Evolutionary conservation across 2,888 invertebrate genomes (phyloP).

Genomic region (Eupithecia pulchellata): DNA sequence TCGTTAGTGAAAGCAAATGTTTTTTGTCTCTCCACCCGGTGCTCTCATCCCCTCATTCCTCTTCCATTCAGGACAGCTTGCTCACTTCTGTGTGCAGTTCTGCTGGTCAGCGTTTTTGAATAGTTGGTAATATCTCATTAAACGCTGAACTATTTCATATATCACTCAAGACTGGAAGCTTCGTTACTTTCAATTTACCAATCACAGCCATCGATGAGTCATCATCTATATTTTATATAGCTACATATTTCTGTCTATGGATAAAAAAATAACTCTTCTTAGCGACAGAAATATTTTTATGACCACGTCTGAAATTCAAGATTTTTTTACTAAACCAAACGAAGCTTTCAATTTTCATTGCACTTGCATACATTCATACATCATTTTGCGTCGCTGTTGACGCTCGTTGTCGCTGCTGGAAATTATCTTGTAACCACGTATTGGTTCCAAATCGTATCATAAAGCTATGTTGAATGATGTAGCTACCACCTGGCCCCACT

Average conservation of each 20-base stretch:
- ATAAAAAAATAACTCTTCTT: not conserved
- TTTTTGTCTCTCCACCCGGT: constrained; percentile 62
- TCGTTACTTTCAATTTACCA: not conserved
- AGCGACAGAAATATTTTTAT: not conserved
- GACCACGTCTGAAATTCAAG: not conserved
- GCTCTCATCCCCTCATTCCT: constrained; percentile 21
- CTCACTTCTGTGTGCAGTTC: constrained; percentile 1
- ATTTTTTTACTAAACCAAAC: not conserved
- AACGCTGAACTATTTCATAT: not conserved
- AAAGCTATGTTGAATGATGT: constrained; percentile 4
- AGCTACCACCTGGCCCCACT: constrained; percentile 27
- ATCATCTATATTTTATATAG: too few relatives aligned
- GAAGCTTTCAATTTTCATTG: not conserved
- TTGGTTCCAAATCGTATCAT: too few relatives aligned
- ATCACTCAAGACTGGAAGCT: not conserved
- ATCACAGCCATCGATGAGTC: too few relatives aligned
- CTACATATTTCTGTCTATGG: too few relatives aligned
- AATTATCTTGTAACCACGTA: too few relatives aligned
- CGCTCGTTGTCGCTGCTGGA: too few relatives aligned
- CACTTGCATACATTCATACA: too few relatives aligned
- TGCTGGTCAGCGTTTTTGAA: not conserved
- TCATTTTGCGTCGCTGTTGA: too few relatives aligned
- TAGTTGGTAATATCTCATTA: not conserved
- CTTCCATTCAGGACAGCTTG: constrained; percentile 22
- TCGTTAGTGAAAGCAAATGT: constrained; percentile 80